These are phyloP conservation scores for Scolopax mira DNA, from an alignment of 2,113 vertebrate genomes.

Conservation along the genomic window DNA sequence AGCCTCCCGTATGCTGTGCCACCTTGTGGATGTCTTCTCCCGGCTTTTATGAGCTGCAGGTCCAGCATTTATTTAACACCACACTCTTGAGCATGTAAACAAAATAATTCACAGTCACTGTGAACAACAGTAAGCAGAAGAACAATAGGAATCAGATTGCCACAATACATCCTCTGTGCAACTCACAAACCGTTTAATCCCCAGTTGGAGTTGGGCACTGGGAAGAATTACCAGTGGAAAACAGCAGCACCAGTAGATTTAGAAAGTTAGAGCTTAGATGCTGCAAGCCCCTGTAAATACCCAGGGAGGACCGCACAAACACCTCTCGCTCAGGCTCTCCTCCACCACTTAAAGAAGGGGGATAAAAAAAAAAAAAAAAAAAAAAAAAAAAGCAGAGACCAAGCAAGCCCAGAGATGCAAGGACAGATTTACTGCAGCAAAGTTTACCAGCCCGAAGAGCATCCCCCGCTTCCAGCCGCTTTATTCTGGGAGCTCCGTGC, in stretches of 20 bases:
- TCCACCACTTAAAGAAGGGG: background rate
- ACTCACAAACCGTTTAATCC: background rate
- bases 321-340: background rate
- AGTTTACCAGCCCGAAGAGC: constrained; percentile 6
- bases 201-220: background rate
- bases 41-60: background rate
- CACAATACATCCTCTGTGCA: background rate
- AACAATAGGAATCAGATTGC: background rate
- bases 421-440: background rate
- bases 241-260: background rate
- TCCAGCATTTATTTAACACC: constrained; percentile 3
- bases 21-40: constrained; percentile 32
- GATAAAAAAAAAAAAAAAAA: rapidly evolving
- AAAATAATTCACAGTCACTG: background rate
- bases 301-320: background rate
- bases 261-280: constrained; percentile 29
- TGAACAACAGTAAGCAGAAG: background rate
- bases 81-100: background rate
- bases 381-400: background rate
- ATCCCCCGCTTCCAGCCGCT: background rate
- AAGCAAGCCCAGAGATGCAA: background rate
- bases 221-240: background rate
- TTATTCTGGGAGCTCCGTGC: background rate
- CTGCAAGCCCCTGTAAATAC: background rate
- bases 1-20: background rate